Conservation (phyloP, 2,888 invertebrate genomes). For the Drosophila sordidula region DNA sequence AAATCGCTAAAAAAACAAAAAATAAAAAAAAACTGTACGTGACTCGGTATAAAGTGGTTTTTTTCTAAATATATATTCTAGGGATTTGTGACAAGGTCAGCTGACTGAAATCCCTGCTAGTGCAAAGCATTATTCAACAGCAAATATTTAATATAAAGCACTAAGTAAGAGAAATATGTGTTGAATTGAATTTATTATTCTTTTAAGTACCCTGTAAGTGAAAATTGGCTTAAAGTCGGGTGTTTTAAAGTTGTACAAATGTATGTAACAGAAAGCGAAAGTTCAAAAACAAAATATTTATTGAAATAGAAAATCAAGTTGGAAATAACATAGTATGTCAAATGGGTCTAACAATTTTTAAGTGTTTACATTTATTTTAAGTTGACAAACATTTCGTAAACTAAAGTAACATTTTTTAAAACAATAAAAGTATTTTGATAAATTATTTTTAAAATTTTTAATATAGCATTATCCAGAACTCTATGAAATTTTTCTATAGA, state of each 20-base stretch:
- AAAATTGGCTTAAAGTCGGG: neutral
- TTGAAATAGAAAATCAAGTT: no score
- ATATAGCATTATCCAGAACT: neutral
- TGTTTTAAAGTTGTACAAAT: no score
- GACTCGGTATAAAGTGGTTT: constrained; percentile 35
- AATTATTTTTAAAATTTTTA: no score
- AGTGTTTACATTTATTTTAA: no score
- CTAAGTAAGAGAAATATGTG: neutral
- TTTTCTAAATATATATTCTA: constrained; percentile 26
- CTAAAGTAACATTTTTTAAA: no score
- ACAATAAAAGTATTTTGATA: no score
- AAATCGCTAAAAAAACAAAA: constrained; percentile 26
- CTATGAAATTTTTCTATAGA: neutral
- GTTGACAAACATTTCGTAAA: no score
- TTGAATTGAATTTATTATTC: neutral
- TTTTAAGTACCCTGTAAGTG: neutral
- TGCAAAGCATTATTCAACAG: constrained; percentile 20
- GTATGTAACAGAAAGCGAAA: no score
- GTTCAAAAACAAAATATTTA: no score
- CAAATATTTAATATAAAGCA: neutral
- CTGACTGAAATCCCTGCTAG: constrained; percentile 18
- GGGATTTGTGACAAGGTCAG: constrained; percentile 59
- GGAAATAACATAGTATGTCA: no score
- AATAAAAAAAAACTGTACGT: constrained; percentile 28
- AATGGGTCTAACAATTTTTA: no score